Conservation (phyloP, 2,113 vertebrate genomes). For the Sphyrna mokarran region DNA sequence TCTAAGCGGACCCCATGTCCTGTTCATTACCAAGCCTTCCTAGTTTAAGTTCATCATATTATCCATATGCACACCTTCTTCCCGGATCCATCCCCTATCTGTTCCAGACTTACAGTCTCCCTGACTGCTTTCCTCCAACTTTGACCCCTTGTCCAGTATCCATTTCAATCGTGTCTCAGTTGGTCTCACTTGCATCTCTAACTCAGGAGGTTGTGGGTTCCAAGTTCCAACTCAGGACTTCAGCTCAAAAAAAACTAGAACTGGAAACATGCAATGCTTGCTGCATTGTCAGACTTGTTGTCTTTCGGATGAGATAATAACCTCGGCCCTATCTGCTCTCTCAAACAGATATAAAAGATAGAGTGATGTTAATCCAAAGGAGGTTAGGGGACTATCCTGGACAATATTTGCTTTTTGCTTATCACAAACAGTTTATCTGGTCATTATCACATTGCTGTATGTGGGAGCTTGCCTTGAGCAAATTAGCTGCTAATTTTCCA, state of each 20-base stretch:
- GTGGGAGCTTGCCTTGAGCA: background rate
- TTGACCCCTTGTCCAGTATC: background rate
- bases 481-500: background rate
- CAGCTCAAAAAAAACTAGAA: background rate
- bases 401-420: background rate
- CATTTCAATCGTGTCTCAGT: background rate
- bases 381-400: background rate
- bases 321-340: background rate
- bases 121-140: no score
- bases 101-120: background rate
- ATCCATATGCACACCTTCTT: background rate
- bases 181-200: background rate
- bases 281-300: background rate
- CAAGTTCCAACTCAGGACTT: background rate
- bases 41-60: background rate
- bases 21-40: background rate
- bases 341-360: background rate
- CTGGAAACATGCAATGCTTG: no score
- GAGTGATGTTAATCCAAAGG: background rate
- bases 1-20: background rate
- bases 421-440: background rate
- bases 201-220: background rate
- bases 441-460: background rate
- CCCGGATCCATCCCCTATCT: background rate
- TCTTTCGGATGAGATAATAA: background rate